These are phyloP conservation scores for Melanerpes aurifrons DNA, from an alignment of 2,113 vertebrate species.

Conservation along the genomic window DNA sequence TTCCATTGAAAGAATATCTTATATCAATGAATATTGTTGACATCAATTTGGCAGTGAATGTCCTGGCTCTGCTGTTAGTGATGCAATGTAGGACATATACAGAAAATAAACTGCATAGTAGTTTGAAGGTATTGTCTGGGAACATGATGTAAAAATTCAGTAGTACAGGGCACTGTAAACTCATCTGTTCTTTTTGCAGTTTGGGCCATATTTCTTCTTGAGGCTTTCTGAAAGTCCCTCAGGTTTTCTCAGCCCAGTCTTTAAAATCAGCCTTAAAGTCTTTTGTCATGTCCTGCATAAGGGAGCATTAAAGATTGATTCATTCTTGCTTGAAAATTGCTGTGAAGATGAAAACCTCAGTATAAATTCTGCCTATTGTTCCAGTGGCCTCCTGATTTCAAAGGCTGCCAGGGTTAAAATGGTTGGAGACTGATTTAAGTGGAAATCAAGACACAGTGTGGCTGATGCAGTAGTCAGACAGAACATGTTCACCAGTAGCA, in stretches of 20 bases:
- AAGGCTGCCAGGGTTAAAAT: conserved; percentile 29
- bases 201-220: not conserved
- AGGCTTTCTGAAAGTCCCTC: conserved; percentile 6
- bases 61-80: conserved; percentile 10
- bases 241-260: not conserved
- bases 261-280: conserved; percentile 5
- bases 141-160: not conserved
- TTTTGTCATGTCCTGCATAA: not conserved
- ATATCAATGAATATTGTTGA: not conserved
- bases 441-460: conserved; percentile 23
- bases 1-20: not conserved
- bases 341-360: conserved; percentile 29
- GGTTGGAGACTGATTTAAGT: conserved; percentile 28
- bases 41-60: not conserved
- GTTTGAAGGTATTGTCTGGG: not conserved
- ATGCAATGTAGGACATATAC: not conserved
- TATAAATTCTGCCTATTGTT: conserved; percentile 53
- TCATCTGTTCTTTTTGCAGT: conserved; percentile 2
- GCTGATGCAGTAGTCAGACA: conserved; percentile 10
- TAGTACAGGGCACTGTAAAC: not conserved
- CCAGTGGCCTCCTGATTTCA: conserved; percentile 41
- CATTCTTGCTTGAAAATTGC: conserved; percentile 51
- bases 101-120: not conserved
- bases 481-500: conserved; percentile 10
- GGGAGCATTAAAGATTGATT: conserved; percentile 35